Percentiles rank a stretch among this genome's conserved stretches.
Conservation (phyloP, 2,888 invertebrate species). For the Dorcus hopei region DNA sequence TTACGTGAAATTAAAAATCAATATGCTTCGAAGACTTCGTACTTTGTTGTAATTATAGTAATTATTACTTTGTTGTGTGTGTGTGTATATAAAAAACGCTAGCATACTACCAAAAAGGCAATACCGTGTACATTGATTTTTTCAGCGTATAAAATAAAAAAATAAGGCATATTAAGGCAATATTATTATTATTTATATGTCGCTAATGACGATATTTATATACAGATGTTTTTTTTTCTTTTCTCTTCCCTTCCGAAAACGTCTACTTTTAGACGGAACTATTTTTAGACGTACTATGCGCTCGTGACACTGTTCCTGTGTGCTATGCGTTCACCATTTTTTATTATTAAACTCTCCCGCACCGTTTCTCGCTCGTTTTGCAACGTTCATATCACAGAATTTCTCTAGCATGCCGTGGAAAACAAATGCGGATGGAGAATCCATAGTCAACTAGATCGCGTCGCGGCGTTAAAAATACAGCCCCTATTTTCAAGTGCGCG, state of each 20-base stretch:
- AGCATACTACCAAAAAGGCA: too few relatives aligned
- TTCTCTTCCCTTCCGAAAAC: too few relatives aligned
- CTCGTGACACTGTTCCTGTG: slow-evolving; percentile 11
- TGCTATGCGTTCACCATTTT: not conserved
- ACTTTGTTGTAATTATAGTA: too few relatives aligned
- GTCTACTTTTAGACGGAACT: slow-evolving; percentile 6
- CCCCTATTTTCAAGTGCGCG: slow-evolving; percentile 19
- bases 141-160: slow-evolving; percentile 16
- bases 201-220: not conserved
- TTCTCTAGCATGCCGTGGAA: slow-evolving; percentile 20
- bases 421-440: slow-evolving; percentile 25
- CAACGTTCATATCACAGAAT: slow-evolving; percentile 23
- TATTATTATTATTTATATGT: slow-evolving; percentile 18
- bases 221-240: not conserved
- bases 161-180: slow-evolving; percentile 29
- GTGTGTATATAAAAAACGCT: not conserved
- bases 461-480: slow-evolving; percentile 24
- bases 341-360: slow-evolving; percentile 9
- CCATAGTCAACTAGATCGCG: slow-evolving; percentile 22
- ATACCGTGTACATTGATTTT: too few relatives aligned
- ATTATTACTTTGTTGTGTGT: slow-evolving; percentile 2
- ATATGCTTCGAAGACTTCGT: slow-evolving; percentile 10
- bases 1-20: slow-evolving; percentile 5
- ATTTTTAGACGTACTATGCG: slow-evolving; percentile 9
- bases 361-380: slow-evolving; percentile 12